A percentile compares a stretch with the other conserved stretches of the same genome.
These are phyloP conservation scores for Chloroclysta siterata DNA, from an alignment of 2,888 invertebrate genomes.

Conservation along the genomic window DNA sequence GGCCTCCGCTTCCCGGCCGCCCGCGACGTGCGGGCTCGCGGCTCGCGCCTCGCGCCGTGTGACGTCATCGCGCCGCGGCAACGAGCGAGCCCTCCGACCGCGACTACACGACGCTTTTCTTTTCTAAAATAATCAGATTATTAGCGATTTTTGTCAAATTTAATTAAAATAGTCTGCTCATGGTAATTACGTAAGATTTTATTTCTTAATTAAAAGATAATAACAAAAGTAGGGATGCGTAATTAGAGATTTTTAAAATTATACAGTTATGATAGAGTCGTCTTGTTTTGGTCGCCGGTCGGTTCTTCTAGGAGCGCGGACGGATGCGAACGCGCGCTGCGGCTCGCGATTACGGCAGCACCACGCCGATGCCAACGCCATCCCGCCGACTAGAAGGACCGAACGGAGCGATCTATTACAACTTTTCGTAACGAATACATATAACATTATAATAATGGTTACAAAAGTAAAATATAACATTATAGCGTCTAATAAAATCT, in stretches of 20 bases:
- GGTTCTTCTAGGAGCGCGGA: conserved; percentile 50
- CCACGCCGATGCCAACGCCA: neutral
- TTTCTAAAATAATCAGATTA: conserved; percentile 78
- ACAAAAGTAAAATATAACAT: conserved; percentile 85
- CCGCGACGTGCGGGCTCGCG: neutral
- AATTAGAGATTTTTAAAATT: conserved; percentile 85
- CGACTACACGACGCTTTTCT: conserved; percentile 73
- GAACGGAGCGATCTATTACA: conserved; percentile 69
- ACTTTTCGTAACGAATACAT: conserved; percentile 84
- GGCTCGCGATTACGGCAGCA: conserved; percentile 12
- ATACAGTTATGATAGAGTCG: conserved; percentile 84
- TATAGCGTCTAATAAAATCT: conserved; percentile 84
- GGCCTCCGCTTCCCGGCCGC: conserved; percentile 21
- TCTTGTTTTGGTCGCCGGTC: conserved; percentile 70
- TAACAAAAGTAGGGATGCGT: conserved; percentile 84
- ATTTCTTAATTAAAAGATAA: conserved; percentile 85
- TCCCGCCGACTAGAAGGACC: conserved; percentile 49
- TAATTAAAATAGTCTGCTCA: conserved; percentile 84
- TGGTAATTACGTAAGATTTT: conserved; percentile 83
- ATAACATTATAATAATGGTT: conserved; percentile 85
- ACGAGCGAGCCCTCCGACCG: conserved; percentile 10
- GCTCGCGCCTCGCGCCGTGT: neutral
- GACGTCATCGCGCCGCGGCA: neutral
- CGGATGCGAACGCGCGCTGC: conserved; percentile 27
- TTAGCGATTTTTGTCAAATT: conserved; percentile 82